Conservation (phyloP, 2,113 vertebrate species). For the Labeo catla region DNA sequence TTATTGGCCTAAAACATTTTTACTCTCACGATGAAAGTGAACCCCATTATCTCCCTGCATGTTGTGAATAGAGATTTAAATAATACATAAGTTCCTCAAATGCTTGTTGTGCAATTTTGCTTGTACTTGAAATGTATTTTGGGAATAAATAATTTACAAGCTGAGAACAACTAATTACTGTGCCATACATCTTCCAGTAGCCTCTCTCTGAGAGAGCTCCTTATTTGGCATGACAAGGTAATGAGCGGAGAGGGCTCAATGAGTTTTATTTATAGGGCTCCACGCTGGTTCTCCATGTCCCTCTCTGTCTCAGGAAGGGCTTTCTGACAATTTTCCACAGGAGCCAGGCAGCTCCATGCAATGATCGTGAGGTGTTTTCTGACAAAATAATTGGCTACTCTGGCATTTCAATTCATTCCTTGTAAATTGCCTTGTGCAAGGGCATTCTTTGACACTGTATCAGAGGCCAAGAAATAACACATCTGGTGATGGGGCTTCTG, state of each 20-base stretch:
- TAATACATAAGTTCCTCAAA: constrained; percentile 33
- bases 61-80: constrained; percentile 10
- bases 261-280: constrained; percentile 68
- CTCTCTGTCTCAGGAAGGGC: constrained; percentile 56
- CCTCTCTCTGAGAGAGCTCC: constrained; percentile 23
- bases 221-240: constrained; percentile 71
- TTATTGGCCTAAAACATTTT: neutral
- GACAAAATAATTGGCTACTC: constrained; percentile 75
- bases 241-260: constrained; percentile 69
- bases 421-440: constrained; percentile 67
- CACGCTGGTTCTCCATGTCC: constrained; percentile 42
- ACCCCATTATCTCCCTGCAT: constrained; percentile 20
- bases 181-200: constrained; percentile 41
- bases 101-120: constrained; percentile 38
- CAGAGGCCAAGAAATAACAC: constrained; percentile 29
- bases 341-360: constrained; percentile 47
- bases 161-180: constrained; percentile 47
- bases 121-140: constrained; percentile 20
- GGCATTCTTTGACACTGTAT: constrained; percentile 67
- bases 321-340: constrained; percentile 32
- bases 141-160: constrained; percentile 41
- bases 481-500: constrained; percentile 9
- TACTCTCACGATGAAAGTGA: neutral
- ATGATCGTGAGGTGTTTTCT: constrained; percentile 64
- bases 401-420: constrained; percentile 70